These are phyloP conservation scores for Forbesichthys agassizii DNA, from an alignment of 2,113 vertebrate genomes.

Conservation along the genomic window DNA sequence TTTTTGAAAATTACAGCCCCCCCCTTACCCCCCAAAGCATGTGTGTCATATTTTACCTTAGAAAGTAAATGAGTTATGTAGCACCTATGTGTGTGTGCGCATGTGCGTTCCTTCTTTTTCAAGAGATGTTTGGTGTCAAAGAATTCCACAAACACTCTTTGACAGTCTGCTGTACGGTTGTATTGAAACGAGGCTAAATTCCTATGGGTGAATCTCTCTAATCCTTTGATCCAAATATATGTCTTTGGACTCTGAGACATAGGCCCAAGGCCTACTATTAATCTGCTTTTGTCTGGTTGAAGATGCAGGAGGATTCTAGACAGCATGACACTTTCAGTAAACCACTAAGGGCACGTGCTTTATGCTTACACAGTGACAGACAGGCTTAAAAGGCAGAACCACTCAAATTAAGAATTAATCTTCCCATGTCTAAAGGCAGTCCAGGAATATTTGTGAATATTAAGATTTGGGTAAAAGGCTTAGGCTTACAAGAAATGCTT, in stretches of 20 bases:
- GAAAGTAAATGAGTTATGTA: neutral
- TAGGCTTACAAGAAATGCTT: neutral
- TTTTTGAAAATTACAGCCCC: too few relatives aligned
- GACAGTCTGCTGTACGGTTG: slow-evolving; percentile 65
- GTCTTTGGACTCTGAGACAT: slow-evolving; percentile 65
- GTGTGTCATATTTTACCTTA: neutral
- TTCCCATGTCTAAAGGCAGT: slow-evolving; percentile 4
- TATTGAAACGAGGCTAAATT: slow-evolving; percentile 72
- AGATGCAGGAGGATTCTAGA: slow-evolving; percentile 47
- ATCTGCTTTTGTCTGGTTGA: slow-evolving; percentile 65
- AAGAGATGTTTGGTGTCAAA: slow-evolving; percentile 59
- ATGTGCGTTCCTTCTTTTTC: slow-evolving; percentile 33
- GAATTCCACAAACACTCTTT: slow-evolving; percentile 67
- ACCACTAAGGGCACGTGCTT: slow-evolving; percentile 38
- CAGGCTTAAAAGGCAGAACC: slow-evolving; percentile 20
- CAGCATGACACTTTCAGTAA: slow-evolving; percentile 55
- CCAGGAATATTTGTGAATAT: slow-evolving; percentile 1
- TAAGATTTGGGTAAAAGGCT: neutral
- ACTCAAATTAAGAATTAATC: slow-evolving; percentile 29
- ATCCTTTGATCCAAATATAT: slow-evolving; percentile 73
- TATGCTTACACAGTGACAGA: slow-evolving; percentile 26
- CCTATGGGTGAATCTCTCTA: slow-evolving; percentile 65
- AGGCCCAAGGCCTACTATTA: slow-evolving; percentile 51
- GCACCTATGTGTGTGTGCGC: neutral
- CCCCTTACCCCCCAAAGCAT: too few relatives aligned